Evolutionary conservation across 2,888 invertebrate species (phyloP).

Genomic region (Spisula subtruncata): DNA sequence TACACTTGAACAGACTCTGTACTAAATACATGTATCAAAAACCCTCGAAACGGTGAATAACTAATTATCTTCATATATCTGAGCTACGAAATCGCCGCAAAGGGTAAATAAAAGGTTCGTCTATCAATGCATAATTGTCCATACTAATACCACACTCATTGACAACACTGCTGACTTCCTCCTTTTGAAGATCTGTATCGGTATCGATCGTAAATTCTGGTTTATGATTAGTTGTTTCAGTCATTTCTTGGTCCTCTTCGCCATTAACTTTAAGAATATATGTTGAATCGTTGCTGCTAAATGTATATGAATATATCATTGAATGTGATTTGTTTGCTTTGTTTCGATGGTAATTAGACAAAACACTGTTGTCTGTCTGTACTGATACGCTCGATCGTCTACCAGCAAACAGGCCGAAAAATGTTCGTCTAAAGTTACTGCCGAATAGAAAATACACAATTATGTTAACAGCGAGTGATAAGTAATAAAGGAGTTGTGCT

Average conservation of each 20-base stretch:
- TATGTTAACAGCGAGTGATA: slow-evolving; percentile 46
- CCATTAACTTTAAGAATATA: background rate
- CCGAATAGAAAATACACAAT: slow-evolving; percentile 51
- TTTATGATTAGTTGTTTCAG: background rate
- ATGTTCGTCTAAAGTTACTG: slow-evolving; percentile 32
- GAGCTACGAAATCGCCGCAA: slow-evolving; percentile 11
- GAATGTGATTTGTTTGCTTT: background rate
- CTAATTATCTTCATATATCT: background rate
- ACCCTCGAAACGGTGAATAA: too few species aligned
- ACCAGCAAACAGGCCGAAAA: slow-evolving; percentile 7
- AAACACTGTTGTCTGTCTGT: slow-evolving; percentile 23
- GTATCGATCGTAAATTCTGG: too few species aligned
- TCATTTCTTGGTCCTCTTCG: background rate
- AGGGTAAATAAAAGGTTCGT: background rate
- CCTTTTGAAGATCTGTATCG: background rate
- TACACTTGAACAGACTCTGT: too few species aligned
- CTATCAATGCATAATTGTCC: background rate
- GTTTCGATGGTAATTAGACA: background rate
- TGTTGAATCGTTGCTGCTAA: background rate
- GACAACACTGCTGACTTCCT: background rate
- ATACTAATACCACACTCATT: background rate
- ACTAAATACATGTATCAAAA: too few species aligned
- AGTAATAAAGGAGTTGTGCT: slow-evolving; percentile 47
- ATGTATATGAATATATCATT: background rate
- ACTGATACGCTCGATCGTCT: background rate